These are phyloP conservation scores for Caerostris darwini DNA, from an alignment of 1,140 invertebrate genomes.

Conservation along the genomic window DNA sequence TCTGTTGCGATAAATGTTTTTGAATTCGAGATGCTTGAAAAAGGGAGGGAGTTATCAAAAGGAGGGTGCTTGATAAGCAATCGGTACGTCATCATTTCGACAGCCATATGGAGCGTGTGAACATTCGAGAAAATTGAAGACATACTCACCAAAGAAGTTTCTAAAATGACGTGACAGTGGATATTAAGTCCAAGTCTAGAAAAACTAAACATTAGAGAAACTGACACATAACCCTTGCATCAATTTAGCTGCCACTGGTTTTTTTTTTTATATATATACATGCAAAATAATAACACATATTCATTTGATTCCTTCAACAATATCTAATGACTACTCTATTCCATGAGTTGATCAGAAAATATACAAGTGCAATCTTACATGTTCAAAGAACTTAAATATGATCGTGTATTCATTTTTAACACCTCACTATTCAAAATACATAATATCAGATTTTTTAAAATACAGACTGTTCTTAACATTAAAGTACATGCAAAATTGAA, in stretches of 20 bases:
- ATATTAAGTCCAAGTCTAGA: constrained; percentile 68
- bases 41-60: neutral
- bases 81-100: constrained; percentile 51
- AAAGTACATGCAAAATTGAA: no score
- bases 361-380: no score
- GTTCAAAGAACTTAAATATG: no score
- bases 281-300: constrained; percentile 5
- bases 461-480: no score
- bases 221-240: constrained; percentile 64
- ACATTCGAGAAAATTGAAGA: constrained; percentile 66
- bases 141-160: constrained; percentile 64
- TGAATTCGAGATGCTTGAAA: neutral
- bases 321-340: neutral
- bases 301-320: neutral
- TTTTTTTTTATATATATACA: constrained; percentile 28
- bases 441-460: no score
- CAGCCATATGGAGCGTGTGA: constrained; percentile 62
- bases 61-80: constrained; percentile 64
- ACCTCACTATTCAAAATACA: no score
- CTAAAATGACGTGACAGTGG: constrained; percentile 39
- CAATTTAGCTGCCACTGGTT: constrained; percentile 70
- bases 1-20: no score
- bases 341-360: no score
- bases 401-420: no score
- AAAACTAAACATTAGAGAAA: constrained; percentile 76